These are phyloP conservation scores for Boulengeromyrus knoepffleri DNA, from an alignment of 2,113 vertebrate genomes.

Conservation along the genomic window DNA sequence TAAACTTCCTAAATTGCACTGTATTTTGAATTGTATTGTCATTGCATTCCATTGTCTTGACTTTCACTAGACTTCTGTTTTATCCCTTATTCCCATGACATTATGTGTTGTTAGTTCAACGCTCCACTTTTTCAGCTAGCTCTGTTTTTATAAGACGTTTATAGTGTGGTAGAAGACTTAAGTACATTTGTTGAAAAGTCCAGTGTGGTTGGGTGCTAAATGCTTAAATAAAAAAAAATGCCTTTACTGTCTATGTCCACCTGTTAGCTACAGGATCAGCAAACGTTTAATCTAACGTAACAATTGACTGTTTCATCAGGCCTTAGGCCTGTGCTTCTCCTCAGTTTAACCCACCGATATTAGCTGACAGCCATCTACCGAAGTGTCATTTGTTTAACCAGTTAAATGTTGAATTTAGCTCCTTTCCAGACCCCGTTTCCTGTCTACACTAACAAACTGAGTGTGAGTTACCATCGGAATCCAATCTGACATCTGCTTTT, in stretches of 20 bases:
- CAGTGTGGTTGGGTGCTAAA: neutral
- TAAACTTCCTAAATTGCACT: neutral
- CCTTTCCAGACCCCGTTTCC: conserved; percentile 78
- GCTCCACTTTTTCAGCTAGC: neutral
- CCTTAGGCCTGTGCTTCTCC: neutral
- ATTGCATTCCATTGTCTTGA: neutral
- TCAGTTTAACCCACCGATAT: neutral
- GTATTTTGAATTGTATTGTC: neutral
- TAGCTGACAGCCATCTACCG: neutral
- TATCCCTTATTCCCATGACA: neutral
- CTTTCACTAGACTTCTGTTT: neutral
- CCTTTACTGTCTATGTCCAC: neutral
- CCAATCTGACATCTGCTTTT: conserved; percentile 56
- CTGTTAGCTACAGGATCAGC: neutral
- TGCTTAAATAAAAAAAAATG: neutral
- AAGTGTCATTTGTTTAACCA: conserved; percentile 30
- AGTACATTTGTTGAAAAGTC: neutral
- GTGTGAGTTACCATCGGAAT: conserved; percentile 92
- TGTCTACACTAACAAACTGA: conserved; percentile 86
- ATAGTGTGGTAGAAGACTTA: neutral
- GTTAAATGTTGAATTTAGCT: conserved; percentile 44
- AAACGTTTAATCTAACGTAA: neutral
- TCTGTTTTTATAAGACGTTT: neutral
- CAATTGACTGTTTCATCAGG: neutral
- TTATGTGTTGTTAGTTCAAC: neutral